These are phyloP conservation scores for Glomeris marginata DNA, from an alignment of 2,888 invertebrate species.

Conservation along the genomic window DNA sequence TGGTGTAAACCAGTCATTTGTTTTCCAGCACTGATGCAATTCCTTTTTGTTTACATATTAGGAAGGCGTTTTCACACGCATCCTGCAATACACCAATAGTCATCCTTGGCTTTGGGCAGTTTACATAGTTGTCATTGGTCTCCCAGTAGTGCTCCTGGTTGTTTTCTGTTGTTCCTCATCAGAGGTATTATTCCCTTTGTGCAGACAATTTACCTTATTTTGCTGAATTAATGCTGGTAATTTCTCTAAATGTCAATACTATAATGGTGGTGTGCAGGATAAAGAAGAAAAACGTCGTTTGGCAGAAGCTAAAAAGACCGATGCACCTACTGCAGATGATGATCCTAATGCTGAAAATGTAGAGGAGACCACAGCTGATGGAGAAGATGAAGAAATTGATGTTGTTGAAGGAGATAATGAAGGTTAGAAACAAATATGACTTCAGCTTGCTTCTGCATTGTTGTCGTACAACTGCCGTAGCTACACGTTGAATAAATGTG, in stretches of 20 bases:
- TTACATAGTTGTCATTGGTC: slow-evolving; percentile 57
- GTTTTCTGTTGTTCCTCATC: slow-evolving; percentile 55
- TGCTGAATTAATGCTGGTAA: slow-evolving; percentile 11
- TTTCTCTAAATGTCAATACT: slow-evolving; percentile 13
- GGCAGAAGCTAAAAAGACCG: slow-evolving; percentile 53
- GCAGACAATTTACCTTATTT: not conserved
- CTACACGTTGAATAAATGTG: not conserved
- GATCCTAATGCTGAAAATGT: slow-evolving; percentile 24
- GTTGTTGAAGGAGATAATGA: not conserved
- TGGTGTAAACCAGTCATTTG: not conserved
- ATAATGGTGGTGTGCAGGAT: slow-evolving; percentile 21
- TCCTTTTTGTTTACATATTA: slow-evolving; percentile 32
- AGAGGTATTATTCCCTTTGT: slow-evolving; percentile 2
- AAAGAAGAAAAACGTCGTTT: slow-evolving; percentile 35
- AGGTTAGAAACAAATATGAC: not conserved
- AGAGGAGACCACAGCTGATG: slow-evolving; percentile 23
- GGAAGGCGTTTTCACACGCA: slow-evolving; percentile 62
- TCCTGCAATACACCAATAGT: slow-evolving; percentile 59
- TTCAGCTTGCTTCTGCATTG: too few species aligned
- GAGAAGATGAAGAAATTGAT: slow-evolving; percentile 21
- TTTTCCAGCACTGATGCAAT: not conserved
- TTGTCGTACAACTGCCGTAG: too few species aligned
- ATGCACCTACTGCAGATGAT: slow-evolving; percentile 48
- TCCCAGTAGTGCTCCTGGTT: slow-evolving; percentile 61
- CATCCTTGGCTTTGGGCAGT: slow-evolving; percentile 85